phyloP scores from a whole-genome alignment of 2,797 vertebrate genomes.

The Cottoperca gobio region DNA sequence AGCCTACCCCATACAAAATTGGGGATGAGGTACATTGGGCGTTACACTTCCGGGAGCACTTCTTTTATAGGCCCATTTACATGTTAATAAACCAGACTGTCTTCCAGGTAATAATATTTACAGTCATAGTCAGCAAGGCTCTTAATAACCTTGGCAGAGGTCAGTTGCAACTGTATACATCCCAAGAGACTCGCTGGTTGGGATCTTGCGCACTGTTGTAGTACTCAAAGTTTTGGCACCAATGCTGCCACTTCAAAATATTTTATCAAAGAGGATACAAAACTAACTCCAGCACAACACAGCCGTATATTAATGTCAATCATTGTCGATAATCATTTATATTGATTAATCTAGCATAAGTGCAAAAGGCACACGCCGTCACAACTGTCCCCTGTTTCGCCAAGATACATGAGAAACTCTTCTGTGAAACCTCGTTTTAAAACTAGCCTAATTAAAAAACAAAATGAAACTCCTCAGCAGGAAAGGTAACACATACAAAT shows the following conservation, averaged over 20 bases:
- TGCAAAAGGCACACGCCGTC: constrained; percentile 86
- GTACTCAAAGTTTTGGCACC: constrained; percentile 78
- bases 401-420: constrained; percentile 66
- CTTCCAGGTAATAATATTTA: constrained; percentile 74
- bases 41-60: constrained; percentile 49
- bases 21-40: constrained; percentile 66
- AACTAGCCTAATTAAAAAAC: constrained; percentile 42
- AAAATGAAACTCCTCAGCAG: constrained; percentile 57
- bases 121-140: constrained; percentile 68
- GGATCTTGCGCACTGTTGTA: constrained; percentile 58
- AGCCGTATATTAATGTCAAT: constrained; percentile 75
- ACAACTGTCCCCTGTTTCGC: constrained; percentile 74
- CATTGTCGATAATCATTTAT: constrained; percentile 82
- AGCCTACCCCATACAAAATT: constrained; percentile 26
- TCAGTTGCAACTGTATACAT: constrained; percentile 74
- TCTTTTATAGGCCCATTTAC: constrained; percentile 62
- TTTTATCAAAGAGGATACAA: constrained; percentile 78
- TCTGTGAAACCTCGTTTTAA: constrained; percentile 68
- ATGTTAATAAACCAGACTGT: constrained; percentile 59
- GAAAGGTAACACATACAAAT: constrained; percentile 61
- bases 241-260: constrained; percentile 74
- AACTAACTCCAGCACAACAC: constrained; percentile 70
- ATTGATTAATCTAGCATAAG: constrained; percentile 76
- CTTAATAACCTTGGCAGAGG: constrained; percentile 71
- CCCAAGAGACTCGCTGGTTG: constrained; percentile 69